Evolutionary conservation across 2,888 invertebrate genomes (phyloP), one percentile per base, ranked within the genome.

Genomic region (Drosophila fulvimacula): DNA sequence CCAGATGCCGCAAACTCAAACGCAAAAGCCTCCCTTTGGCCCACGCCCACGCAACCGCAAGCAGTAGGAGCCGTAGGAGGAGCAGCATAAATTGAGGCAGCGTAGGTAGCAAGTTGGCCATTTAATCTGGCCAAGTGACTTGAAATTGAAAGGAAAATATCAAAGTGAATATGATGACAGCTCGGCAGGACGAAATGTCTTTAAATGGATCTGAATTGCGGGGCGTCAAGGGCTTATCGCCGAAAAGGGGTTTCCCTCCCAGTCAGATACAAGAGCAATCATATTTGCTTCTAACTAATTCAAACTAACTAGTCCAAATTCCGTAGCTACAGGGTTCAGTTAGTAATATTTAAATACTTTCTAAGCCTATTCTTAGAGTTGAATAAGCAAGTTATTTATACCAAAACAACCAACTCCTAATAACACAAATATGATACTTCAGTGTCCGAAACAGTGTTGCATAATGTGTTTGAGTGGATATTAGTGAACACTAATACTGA

Each of bases 101-200:
- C 42, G 21, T 5, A 32, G 51, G 59, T 62, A 61, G 65, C 64
- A 69, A 67, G 72, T 69, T 78, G 71, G 69, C 70, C 82, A 84
- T 88, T 87, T 88, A 85, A 85, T 88, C 85, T 81, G 65, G 67
- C 82, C 76, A 80, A 88, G 84, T 88, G 74, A 85, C 86, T 85
- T 79, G 56, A 71, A 88, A 79, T 82, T 70, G 82, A 81, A 85
- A 78, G 71, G 69, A 71, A 88, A 83, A 86, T 83, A 88, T 87
- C 88, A 88, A 88, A 88, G 84, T 80, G 87, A 78, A 83, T 86
- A 76, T 80, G 85, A 78, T 82, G 87, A 69, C 79, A 74, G 72
- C 57, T 11, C 2, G 62, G 30, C 30, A 36, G 48, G 6, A 15
- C 48, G 46, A 55, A 65, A 58, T 58, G 73, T 44, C 24, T 19